Percentiles rank a stretch among this genome's conserved stretches.
These are phyloP conservation scores for Circaetus cinerascens DNA, from an alignment of 2,113 vertebrate genomes.

Conservation along the genomic window DNA sequence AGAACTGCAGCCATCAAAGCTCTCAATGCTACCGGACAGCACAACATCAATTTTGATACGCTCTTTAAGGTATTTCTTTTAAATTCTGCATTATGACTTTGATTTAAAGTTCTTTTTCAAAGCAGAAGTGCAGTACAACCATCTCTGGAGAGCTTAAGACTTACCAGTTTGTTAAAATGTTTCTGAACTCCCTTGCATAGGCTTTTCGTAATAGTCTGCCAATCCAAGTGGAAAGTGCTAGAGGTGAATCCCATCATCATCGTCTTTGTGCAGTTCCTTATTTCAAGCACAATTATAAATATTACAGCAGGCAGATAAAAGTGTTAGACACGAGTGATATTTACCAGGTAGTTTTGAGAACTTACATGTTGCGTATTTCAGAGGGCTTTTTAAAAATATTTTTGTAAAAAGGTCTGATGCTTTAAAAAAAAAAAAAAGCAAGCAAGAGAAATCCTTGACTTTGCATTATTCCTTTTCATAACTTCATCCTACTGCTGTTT, in stretches of 20 bases:
- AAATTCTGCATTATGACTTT: neutral
- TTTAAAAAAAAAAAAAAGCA: neutral
- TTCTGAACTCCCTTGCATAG: neutral
- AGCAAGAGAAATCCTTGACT: neutral
- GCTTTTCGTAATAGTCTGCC: neutral
- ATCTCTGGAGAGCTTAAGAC: neutral
- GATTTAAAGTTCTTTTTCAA: neutral
- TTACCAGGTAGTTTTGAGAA: neutral
- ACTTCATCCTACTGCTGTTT: neutral
- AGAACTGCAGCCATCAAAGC: slow-evolving; percentile 86
- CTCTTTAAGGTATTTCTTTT: slow-evolving; percentile 81
- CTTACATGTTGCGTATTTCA: neutral
- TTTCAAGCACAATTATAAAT: neutral
- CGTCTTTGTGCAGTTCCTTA: neutral
- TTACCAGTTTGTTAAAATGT: neutral
- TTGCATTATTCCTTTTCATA: neutral
- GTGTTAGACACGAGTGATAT: neutral
- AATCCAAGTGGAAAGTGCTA: too few species aligned
- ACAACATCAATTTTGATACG: slow-evolving; percentile 76
- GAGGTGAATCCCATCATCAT: neutral
- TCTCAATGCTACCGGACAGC: slow-evolving; percentile 85
- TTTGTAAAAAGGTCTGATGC: neutral
- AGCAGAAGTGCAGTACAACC: neutral
- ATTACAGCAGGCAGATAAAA: too few species aligned
- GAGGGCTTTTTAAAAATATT: neutral